Evolutionary conservation across 2,113 vertebrate species (phyloP), one percentile per base, ranked within the genome.

Genomic region (Brachyistius frenatus): DNA sequence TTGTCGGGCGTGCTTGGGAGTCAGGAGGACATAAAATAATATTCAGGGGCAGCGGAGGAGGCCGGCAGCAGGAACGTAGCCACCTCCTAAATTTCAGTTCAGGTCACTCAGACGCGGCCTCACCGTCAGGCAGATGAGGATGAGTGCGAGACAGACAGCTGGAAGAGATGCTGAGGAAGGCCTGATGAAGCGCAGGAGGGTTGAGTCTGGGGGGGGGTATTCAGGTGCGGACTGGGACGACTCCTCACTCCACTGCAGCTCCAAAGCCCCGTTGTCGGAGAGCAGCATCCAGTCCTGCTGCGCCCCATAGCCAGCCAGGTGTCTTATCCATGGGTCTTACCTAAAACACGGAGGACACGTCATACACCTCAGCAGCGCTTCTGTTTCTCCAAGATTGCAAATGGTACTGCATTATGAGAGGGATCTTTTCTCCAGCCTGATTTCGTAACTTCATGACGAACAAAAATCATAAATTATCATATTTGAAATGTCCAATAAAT

Each of bases 261-360:
- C 50, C 68, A 83, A 50, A 72, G 62, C 50, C 31, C 33, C 33
- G 69, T 60, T 71, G 71, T 61, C 7, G 23, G 14, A 75, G 36
- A 69, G 79, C 69, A 66, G 81, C 66, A n/a, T 78, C 78, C 16
- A 56, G 63, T 46, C 61, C 80, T 41, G 56, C 55, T 11, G 63
- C 11, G 3, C 52, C 63, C 79, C 86, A 75, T 11, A 57, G 47
- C 80, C 65, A 56, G 58, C 73, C 66, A 55, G 30, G 30, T 4
- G 14, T 74, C 23, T 86, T 39, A 67, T 53, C 74, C 88, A 92
- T 90, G 16, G 2, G 33, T 62, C 71, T 66, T 49, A 55, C 49
- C 69, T 67, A 52, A 80, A 56, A 65, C 57, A 67, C 2, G 5
- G 47, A 32, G 5, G 61, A 50, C 1, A 66, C 4, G 6, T 60